Evolutionary conservation across 2,888 invertebrate species (phyloP), one percentile per base, ranked within the genome.

Genomic region (Nemoura dubitans): DNA sequence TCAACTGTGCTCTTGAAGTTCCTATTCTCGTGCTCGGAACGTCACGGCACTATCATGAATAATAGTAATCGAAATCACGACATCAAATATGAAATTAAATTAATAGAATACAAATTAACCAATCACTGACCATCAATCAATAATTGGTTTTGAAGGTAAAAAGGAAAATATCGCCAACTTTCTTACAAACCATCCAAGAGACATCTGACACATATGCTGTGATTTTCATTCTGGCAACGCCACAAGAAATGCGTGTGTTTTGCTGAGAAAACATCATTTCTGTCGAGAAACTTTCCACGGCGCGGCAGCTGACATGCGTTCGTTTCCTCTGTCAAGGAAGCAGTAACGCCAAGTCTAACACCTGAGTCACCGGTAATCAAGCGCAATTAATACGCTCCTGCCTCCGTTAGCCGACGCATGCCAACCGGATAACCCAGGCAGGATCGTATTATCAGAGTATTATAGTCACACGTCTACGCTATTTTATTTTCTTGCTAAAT

Each of bases 1-100:
- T 59, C 59, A 59, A 59, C 59, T 59, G 59, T 59, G 59, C 59
- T 59, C 59, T 59, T 59, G 59, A 59, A 59, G 59, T 59, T 59
- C 59, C 59, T 1, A 21, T 59, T 59, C 59, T 59, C 59, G 59
- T 59, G 59, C 59, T 21, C 59, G 16, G 59, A 21, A 2, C 59
- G 21, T 59, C 59, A 59, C 59, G 59, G 59, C 59, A 59, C 59
- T 21, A 21, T 21, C 59, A 59, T 21, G 59, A 59, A 59, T 59
- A 59, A 59, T 14, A 59, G 59, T 59, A 59, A 59, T 59, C 59
- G 59, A 59, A 59, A 59, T 59, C 59, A 59, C 59, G 59, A 59
- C 59, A 59, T 59, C 59, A 21, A 59, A 59, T 59, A 59, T 59
- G 59, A 59, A 21, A 21, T 59, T 59, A 21, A 59, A 59, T 59